Base-by-base conservation (phyloP, 2,888 invertebrate species). In the Nudaria mundana region DNA sequence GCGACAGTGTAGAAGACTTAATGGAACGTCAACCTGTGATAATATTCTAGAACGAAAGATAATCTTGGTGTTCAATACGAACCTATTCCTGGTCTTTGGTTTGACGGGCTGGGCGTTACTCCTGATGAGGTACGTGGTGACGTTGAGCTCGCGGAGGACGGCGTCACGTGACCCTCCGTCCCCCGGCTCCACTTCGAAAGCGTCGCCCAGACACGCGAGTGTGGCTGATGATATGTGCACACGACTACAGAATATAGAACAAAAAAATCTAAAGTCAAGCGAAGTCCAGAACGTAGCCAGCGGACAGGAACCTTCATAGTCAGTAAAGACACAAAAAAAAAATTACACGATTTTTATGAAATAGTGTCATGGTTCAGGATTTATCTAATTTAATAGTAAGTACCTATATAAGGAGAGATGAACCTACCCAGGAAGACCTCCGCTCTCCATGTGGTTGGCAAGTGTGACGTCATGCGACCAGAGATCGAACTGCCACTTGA, bases 401-500 rank as follows among this genome's bases (percentile, higher is more conserved):
- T n/a, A n/a, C n/a, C n/a, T n/a, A n/a, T n/a, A n/a, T n/a, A n/a
- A n/a, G n/a, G n/a, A n/a, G n/a, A n/a, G n/a, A n/a, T n/a, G n/a
- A n/a, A 11, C 5, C 55, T 90, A 98, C 98, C 98, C 98, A 1
- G 98, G 98, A 56, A 98, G 90, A 15, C 99, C 99, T 1, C 98
- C 98, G 46, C 97, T 96, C 89, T 99, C 99, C 94, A 99, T 95
- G 73, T 95, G 95, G 88, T 98, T 98, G 32, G 98, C 98, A 49
- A 98, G 90, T 10, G 97, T 97, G 64, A 99, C 98, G 84, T 99
- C 98, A 72, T 96, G 94, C 2, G 96, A 96, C 97, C 96, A 97
- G 32, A 97, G 94, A 71, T 97, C 97, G 76, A 97, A 97, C 84
- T 97, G 97, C 97, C 97, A 97, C 81, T 97, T 97, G 53, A 96